These are phyloP conservation scores for Orcinus orca DNA, from an alignment of 2,113 vertebrate species.

Conservation along the genomic window DNA sequence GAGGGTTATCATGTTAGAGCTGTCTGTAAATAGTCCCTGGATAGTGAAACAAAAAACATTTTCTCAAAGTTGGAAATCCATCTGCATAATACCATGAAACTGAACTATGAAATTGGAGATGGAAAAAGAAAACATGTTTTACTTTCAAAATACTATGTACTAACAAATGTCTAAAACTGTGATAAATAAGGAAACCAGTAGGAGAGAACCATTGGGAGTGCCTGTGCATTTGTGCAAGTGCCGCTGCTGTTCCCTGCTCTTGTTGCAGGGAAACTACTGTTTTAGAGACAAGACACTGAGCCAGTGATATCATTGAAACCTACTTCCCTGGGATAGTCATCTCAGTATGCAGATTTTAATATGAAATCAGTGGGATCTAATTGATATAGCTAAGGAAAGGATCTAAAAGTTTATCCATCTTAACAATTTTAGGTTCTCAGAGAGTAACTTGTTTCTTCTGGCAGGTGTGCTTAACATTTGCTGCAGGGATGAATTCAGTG, in stretches of 20 bases:
- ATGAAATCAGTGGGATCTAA: not conserved
- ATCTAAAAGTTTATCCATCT: constrained; percentile 81
- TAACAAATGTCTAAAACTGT: not conserved
- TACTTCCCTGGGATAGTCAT: not conserved
- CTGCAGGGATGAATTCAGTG: not conserved
- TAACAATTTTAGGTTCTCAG: accelerated
- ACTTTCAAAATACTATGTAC: not conserved
- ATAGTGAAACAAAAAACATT: not conserved
- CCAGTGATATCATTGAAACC: not conserved
- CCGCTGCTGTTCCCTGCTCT: not conserved
- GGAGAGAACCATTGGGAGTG: not conserved
- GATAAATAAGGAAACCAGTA: not conserved
- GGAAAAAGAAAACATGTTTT: not conserved
- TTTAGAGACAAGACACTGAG: not conserved
- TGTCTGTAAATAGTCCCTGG: not conserved
- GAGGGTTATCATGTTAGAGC: not conserved
- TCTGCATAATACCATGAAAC: not conserved
- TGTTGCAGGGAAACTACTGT: not conserved
- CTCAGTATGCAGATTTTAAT: not conserved
- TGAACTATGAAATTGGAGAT: not conserved
- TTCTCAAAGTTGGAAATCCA: constrained; percentile 20
- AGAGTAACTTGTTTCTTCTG: constrained; percentile 74
- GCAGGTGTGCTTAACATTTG: accelerated
- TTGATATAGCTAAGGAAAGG: not conserved
- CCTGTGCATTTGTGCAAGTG: not conserved